Base-by-base conservation (phyloP, 2,888 invertebrate species). In the Boloria euphrosyne region DNA sequence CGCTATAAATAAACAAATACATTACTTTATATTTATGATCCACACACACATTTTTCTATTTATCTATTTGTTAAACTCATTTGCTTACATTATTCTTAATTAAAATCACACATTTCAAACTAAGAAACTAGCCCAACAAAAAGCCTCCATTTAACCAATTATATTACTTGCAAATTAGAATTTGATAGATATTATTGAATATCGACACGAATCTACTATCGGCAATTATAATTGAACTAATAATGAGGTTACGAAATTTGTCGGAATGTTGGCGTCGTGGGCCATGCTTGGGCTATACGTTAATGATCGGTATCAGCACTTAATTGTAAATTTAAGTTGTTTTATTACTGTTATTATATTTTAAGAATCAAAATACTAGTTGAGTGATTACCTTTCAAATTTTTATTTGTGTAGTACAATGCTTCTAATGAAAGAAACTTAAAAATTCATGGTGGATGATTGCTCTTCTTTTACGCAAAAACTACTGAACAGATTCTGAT, bases 241-340 rank as follows among this genome's bases (percentile, higher is more conserved):
- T 68, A 69, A 66, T 67, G 54, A 62, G 54, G 44, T 71, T 68
- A 65, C 71, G 64, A 72, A 70, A 72, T 61, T 49, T 49, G 65
- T 61, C 54, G 63, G 61, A 53, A 67, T 60, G 60, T 49, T 52
- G 55, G 55, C 63, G 66, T 66, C 68, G 55, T 51, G 60, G 63
- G 43, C 50, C 47, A 22, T 27, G 46, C 44, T 62, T 31, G 49
- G 31, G 13, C 22, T 49, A 55, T n/a, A 55, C 49, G 55, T 53
- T 67, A 68, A 64, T 46, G 63, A 67, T 57, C 63, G 58, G 62
- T 68, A 71, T 71, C 68, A 46, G 46, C 61, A 18, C 17, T 18
- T 66, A 65, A 71, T 69, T 70, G 68, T 68, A 53, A 57, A 71
- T 71, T 68, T 67, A 71, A 70, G 70, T 65, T 57, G 67, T 68